A percentile compares a stretch with the other conserved stretches of the same genome.
Evolutionary conservation across 1,140 invertebrate genomes (phyloP).

Genomic region (Rhysida immarginata): DNA sequence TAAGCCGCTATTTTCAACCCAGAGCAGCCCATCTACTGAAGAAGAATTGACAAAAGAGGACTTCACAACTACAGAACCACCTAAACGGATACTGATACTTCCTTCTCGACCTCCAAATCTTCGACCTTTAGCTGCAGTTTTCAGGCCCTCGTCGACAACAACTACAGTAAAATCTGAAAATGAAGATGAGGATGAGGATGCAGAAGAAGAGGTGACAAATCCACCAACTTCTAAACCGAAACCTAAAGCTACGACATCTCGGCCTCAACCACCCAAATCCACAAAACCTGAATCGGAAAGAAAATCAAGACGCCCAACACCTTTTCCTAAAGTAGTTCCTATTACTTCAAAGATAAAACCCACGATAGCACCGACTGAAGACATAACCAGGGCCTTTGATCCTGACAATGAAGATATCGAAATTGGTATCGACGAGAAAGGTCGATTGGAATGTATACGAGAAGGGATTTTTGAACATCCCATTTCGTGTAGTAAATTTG

Average conservation of each 20-base stretch:
- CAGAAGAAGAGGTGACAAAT: not conserved
- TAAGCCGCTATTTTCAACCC: not conserved
- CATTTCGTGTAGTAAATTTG: constrained; percentile 3
- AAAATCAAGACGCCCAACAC: no score
- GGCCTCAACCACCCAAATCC: no score
- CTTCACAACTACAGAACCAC: not conserved
- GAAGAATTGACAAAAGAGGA: not conserved
- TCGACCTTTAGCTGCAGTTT: no score
- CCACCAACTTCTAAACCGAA: not conserved
- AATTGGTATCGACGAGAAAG: not conserved
- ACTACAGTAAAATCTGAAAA: no score
- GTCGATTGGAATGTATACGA: not conserved
- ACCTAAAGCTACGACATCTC: no score
- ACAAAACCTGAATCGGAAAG: no score
- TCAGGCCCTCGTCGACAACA: no score
- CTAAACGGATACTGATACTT: not conserved
- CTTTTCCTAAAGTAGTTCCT: no score
- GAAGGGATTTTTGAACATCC: constrained; percentile 7
- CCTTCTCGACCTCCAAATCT: not conserved
- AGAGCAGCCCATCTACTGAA: not conserved
- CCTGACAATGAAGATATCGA: not conserved
- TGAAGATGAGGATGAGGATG: not conserved
- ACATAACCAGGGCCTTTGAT: not conserved
- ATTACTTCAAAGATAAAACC: no score
- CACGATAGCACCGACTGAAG: no score